phyloP scores from a whole-genome alignment of 2,797 vertebrate species.

The Gallinago nigripennis region DNA sequence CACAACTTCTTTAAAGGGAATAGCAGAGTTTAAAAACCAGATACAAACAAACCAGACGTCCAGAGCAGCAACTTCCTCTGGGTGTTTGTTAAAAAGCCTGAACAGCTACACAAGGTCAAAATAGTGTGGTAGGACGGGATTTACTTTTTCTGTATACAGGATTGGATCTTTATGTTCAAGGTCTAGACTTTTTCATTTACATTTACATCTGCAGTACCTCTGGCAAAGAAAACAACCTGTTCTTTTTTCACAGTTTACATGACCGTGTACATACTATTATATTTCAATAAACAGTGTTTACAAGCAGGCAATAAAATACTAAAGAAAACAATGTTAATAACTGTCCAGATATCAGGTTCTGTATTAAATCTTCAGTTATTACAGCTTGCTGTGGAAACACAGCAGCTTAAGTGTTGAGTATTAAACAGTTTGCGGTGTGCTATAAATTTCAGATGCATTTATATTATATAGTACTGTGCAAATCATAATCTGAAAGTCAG shows the following conservation, averaged over 20 bases:
- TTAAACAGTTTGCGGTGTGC: background rate
- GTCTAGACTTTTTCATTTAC: background rate
- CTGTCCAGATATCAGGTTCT: slow-evolving; percentile 29
- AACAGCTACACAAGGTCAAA: background rate
- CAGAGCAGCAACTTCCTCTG: background rate
- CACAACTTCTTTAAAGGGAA: background rate
- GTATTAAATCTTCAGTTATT: slow-evolving; percentile 56
- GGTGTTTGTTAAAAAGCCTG: background rate
- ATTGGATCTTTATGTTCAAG: slow-evolving; percentile 10
- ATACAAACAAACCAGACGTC: background rate
- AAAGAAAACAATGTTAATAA: slow-evolving; percentile 63
- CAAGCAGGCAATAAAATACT: slow-evolving; percentile 35
- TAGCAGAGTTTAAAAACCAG: background rate
- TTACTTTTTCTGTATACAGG: background rate
- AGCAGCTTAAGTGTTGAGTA: slow-evolving; percentile 17
- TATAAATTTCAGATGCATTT: slow-evolving; percentile 64
- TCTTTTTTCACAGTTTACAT: slow-evolving; percentile 28
- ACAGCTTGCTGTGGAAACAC: slow-evolving; percentile 42
- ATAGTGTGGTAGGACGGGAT: background rate
- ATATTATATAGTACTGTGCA: slow-evolving; percentile 5
- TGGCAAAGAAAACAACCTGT: background rate
- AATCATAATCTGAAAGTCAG: slow-evolving; percentile 57
- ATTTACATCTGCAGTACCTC: background rate
- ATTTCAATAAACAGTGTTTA: slow-evolving; percentile 66
- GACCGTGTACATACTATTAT: background rate